A percentile compares a stretch with the other conserved stretches of the same genome.
Evolutionary conservation across 2,888 invertebrate species (phyloP).

Genomic region (Rotaria macrura): DNA sequence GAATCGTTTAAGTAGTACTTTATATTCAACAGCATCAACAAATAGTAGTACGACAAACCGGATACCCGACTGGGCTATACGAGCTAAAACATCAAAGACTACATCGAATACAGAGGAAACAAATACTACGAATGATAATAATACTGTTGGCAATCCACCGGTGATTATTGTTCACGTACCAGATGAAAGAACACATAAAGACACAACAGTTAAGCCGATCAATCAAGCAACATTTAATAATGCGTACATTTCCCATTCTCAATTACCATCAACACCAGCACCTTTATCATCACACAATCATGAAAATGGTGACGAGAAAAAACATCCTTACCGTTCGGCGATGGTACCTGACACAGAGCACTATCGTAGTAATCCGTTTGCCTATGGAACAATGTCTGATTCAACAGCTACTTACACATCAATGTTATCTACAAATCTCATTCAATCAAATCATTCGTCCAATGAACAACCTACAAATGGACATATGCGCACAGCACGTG

Average conservation of each 20-base stretch:
- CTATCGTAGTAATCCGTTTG: not conserved
- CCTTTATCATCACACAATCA: not conserved
- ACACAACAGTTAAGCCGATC: not conserved
- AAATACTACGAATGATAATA: not conserved
- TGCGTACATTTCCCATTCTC: not conserved
- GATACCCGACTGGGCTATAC: not conserved
- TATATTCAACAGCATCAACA: not conserved
- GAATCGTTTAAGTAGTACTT: not conserved
- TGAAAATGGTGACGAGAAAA: not conserved
- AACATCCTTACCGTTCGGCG: not conserved
- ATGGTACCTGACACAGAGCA: not conserved
- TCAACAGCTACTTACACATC: not conserved
- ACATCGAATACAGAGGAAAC: not conserved
- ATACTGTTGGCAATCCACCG: not conserved
- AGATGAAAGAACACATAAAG: not conserved
- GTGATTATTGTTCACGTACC: not conserved
- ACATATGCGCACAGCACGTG: not conserved
- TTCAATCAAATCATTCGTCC: not conserved
- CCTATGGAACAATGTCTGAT: not conserved
- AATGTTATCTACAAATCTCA: not conserved
- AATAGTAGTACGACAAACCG: not conserved
- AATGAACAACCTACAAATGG: not conserved
- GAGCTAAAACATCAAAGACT: not conserved
- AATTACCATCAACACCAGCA: not conserved
- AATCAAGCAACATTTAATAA: not conserved